Conservation (phyloP, 1,140 invertebrate genomes). For the Popillia japonica region DNA sequence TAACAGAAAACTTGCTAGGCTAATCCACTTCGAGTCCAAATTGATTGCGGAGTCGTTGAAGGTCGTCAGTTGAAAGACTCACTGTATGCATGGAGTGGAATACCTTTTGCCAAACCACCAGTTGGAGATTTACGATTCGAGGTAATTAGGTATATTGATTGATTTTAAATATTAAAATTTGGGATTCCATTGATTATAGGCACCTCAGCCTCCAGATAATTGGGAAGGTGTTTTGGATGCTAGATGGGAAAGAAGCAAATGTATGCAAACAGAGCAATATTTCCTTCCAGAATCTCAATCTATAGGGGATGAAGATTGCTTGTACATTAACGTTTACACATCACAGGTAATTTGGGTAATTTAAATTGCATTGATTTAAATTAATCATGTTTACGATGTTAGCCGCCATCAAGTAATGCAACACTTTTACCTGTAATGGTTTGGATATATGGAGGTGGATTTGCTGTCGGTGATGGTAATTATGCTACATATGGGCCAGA, state of each 20-base stretch:
- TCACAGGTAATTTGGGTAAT: slow-evolving; percentile 45
- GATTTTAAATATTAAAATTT: not conserved
- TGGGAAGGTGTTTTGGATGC: slow-evolving; percentile 38
- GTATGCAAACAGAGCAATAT: slow-evolving; percentile 22
- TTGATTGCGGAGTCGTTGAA: not conserved
- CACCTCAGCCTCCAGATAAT: slow-evolving; percentile 20
- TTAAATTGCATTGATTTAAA: slow-evolving; percentile 2
- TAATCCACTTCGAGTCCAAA: not conserved
- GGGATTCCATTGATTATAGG: slow-evolving; percentile 5
- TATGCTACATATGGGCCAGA: slow-evolving; percentile 67
- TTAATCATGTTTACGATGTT: slow-evolving; percentile 13
- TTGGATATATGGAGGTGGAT: slow-evolving; percentile 80
- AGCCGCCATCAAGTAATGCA: not conserved
- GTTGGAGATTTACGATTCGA: not conserved
- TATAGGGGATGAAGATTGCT: slow-evolving; percentile 60
- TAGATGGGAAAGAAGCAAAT: slow-evolving; percentile 16
- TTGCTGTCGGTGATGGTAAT: slow-evolving; percentile 69
- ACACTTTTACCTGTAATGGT: slow-evolving; percentile 72
- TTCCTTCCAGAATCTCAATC: not conserved
- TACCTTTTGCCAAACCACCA: slow-evolving; percentile 4
- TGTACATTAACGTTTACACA: slow-evolving; percentile 62
- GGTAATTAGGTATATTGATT: not conserved
- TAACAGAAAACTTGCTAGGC: not conserved
- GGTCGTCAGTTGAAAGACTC: not conserved
- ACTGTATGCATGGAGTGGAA: not conserved